Evolutionary conservation across 2,113 vertebrate genomes (phyloP).

Genomic region (Leiothrix lutea): DNA sequence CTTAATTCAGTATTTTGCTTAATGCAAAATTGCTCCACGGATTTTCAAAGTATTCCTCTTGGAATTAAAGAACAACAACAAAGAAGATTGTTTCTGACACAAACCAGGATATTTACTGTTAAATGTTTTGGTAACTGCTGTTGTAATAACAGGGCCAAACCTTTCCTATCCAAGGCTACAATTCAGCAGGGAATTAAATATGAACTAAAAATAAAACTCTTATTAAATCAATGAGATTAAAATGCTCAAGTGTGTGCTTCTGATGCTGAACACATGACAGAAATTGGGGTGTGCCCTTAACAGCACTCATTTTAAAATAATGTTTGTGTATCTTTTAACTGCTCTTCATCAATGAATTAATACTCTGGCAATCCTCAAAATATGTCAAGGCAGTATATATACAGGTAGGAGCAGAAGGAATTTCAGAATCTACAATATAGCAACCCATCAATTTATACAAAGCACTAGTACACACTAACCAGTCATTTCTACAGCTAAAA

Average conservation of each 20-base stretch:
- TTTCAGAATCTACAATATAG: neutral
- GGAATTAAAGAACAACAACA: neutral
- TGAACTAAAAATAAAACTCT: neutral
- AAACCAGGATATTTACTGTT: neutral
- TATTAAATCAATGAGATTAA: neutral
- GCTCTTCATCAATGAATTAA: neutral
- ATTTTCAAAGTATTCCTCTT: neutral
- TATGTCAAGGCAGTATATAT: neutral
- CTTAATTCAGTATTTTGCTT: neutral
- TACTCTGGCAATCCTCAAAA: neutral
- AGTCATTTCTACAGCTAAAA: slow-evolving; percentile 53
- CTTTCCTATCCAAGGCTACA: neutral
- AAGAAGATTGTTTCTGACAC: neutral
- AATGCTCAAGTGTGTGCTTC: neutral
- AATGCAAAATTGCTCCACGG: neutral
- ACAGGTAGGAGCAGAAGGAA: neutral
- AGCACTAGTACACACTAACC: slow-evolving; percentile 69
- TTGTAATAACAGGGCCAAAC: neutral
- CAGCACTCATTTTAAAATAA: neutral
- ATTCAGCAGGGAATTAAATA: neutral
- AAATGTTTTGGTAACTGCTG: neutral
- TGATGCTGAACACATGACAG: neutral
- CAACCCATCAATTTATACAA: neutral
- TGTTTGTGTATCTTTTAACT: neutral
- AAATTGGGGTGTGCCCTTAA: neutral